phyloP scores from a whole-genome alignment of 1,140 invertebrate genomes.

The Drosophila subpulchrella region DNA sequence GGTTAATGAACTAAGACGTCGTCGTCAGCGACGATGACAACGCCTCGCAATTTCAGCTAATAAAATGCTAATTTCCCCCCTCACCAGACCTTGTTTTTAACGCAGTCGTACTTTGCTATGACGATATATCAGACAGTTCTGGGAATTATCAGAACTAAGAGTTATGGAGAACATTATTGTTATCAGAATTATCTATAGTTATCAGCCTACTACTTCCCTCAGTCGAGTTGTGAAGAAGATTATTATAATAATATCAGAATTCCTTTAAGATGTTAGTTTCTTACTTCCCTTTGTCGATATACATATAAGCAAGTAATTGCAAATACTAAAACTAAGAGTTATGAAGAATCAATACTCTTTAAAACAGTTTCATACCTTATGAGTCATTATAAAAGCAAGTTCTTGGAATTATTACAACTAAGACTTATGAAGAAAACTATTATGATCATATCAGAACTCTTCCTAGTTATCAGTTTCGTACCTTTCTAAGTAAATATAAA shows the following conservation, averaged over 20 bases:
- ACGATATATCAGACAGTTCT: neutral
- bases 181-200: neutral
- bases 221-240: neutral
- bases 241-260: neutral
- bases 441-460: neutral
- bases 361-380: too few species aligned
- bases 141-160: neutral
- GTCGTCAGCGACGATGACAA: conserved; percentile 23
- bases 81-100: conserved; percentile 18
- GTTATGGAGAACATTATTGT: neutral
- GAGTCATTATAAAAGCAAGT: neutral
- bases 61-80: conserved; percentile 70
- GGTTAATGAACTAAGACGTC: conserved; percentile 68
- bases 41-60: conserved; percentile 59
- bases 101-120: neutral
- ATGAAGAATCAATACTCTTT: too few species aligned
- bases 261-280: neutral
- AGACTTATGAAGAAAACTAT: neutral
- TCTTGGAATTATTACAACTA: neutral
- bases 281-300: too few species aligned
- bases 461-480: too few species aligned
- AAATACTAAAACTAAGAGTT: too few species aligned
- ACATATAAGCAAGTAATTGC: too few species aligned
- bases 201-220: too few species aligned
- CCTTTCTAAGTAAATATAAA: too few species aligned